Percentiles rank a stretch among this genome's conserved stretches.
These are phyloP conservation scores for Asbolus verrucosus DNA, from an alignment of 1,140 invertebrate species.

Conservation along the genomic window DNA sequence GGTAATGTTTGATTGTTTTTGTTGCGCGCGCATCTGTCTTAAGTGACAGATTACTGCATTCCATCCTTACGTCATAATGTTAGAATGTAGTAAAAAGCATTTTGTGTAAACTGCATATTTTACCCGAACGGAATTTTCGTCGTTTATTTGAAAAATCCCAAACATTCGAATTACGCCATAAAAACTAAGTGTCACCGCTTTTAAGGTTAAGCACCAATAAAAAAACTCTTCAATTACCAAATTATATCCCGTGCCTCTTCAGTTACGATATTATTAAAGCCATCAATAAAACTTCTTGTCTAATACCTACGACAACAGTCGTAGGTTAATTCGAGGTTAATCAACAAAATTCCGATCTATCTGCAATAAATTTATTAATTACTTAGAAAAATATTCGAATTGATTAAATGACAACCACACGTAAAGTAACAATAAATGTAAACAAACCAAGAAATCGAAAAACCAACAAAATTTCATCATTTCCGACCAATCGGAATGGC, in stretches of 20 bases:
- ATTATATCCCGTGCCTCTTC: conserved; percentile 1
- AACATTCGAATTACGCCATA: conserved; percentile 16
- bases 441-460: conserved; percentile 11
- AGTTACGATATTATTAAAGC: conserved; percentile 35
- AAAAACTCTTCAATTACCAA: conserved; percentile 28
- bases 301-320: conserved; percentile 9
- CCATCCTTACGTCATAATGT: conserved; percentile 21
- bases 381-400: too few relatives aligned
- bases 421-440: conserved; percentile 8
- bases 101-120: conserved; percentile 30
- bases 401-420: conserved; percentile 8
- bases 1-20: conserved; percentile 37
- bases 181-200: conserved; percentile 33
- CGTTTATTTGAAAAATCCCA: conserved; percentile 14
- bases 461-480: conserved; percentile 2
- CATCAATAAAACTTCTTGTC: conserved; percentile 12
- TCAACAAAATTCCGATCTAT: conserved; percentile 25
- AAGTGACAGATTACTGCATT: conserved; percentile 31
- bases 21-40: conserved; percentile 42
- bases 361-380: conserved; percentile 9
- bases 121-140: conserved; percentile 30
- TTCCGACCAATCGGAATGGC: background rate
- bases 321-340: conserved; percentile 33
- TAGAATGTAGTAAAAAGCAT: conserved; percentile 31
- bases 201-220: conserved; percentile 36